Percentiles rank a stretch among this genome's conserved stretches.
Conservation (phyloP, 2,797 vertebrate species). For the Phoeniculus purpureus region DNA sequence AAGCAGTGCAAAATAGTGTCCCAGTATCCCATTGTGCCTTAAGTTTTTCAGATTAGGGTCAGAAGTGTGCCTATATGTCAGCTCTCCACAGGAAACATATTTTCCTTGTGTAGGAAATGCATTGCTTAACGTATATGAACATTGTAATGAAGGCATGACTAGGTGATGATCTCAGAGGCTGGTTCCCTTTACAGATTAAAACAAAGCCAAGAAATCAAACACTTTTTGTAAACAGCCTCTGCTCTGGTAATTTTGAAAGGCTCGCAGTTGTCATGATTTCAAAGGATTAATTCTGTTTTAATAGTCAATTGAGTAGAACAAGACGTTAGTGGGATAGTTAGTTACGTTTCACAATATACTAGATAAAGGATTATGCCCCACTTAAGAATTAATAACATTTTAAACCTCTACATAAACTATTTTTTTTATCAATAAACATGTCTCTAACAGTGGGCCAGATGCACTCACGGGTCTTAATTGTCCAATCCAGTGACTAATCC, state of each 20-base stretch:
- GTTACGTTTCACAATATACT: conserved; percentile 49
- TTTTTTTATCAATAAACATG: conserved; percentile 72
- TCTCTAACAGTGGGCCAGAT: conserved; percentile 49
- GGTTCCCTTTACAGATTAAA: background rate
- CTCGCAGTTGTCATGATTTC: conserved; percentile 3
- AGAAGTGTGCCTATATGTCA: background rate
- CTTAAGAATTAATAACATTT: conserved; percentile 65
- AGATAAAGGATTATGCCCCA: conserved; percentile 64
- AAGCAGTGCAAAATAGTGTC: background rate
- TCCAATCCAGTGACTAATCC: conserved; percentile 70
- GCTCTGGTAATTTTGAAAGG: background rate
- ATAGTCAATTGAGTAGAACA: conserved; percentile 28
- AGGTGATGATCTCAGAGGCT: background rate
- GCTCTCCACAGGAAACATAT: background rate
- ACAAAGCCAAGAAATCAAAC: background rate
- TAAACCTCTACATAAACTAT: conserved; percentile 70
- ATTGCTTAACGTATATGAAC: background rate
- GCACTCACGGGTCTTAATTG: conserved; percentile 69
- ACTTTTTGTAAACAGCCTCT: background rate
- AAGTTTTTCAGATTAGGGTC: background rate
- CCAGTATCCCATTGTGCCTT: background rate
- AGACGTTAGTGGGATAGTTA: conserved; percentile 12
- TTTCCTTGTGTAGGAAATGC: background rate
- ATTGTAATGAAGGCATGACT: background rate
- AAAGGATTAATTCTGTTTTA: conserved; percentile 48